Evolutionary conservation across 2,797 vertebrate species (phyloP), one percentile per base, ranked within the genome.

Genomic region (Malacoctenus gilli): DNA sequence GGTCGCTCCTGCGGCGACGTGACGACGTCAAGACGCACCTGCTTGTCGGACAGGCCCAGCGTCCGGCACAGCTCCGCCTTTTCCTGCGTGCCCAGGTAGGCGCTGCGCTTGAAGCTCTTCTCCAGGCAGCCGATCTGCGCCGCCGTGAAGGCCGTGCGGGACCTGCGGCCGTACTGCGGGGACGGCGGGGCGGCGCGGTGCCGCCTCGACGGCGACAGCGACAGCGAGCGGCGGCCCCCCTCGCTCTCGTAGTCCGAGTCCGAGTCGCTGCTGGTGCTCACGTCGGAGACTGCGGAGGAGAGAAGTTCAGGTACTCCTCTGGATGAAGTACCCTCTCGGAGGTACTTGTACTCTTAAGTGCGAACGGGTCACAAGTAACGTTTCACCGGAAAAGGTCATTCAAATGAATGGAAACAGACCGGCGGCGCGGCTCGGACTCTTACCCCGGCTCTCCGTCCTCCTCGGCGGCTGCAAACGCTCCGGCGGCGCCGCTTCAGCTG

Each of bases 241-340:
- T 93, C 91, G 0, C 91, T 92, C 70, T 93, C 92, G 7, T 92
- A 93, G 0, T 91, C 92, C 0, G 91, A 92, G 0, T 92, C 91
- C 0, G 87, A 80, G 4, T 78, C 74, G 13, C 89, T 89, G 69
- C 84, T 85, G 49, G 90, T 89, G 1, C 68, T 84, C 0, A 21
- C 47, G 23, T 90, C 88, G 3, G 62, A 35, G 9, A 1, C 87
- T 87, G 47, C 7, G 57, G 22, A 14, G 22, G 22, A 47, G 12
- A 8, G 9, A 38, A 16, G n/a, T n/a, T n/a, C n/a, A n/a, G n/a
- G n/a, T n/a, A n/a, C n/a, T n/a, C n/a, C n/a, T n/a, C n/a, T n/a
- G n/a, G n/a, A n/a, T n/a, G n/a, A n/a, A n/a, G n/a, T n/a, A n/a
- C n/a, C n/a, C n/a, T n/a, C n/a, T n/a, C n/a, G n/a, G n/a, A n/a